Percentiles rank a stretch among this genome's conserved stretches.
phyloP scores from a whole-genome alignment of 1,140 invertebrate genomes.

The Physella acuta region DNA sequence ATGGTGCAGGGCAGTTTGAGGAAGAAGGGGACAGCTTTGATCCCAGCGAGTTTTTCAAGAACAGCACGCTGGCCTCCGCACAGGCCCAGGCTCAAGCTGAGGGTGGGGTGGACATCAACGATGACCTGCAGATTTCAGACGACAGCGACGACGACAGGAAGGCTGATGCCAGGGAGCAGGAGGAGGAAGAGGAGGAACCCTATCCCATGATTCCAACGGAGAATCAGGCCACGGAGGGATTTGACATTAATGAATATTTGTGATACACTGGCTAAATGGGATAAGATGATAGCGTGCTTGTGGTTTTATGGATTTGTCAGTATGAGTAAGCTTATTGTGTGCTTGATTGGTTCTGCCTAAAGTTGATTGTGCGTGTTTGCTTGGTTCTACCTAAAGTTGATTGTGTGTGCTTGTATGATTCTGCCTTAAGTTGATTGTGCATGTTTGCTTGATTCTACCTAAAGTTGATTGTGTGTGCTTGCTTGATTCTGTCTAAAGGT shows the following conservation, averaged over 20 bases:
- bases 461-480: too few relatives aligned
- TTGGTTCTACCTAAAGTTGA: too few relatives aligned
- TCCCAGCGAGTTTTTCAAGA: constrained; percentile 56
- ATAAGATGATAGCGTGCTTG: too few relatives aligned
- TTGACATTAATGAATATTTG: constrained; percentile 56
- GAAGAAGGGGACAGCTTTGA: constrained; percentile 55
- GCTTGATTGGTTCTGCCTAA: too few relatives aligned
- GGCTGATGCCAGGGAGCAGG: constrained; percentile 38
- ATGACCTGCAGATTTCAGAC: constrained; percentile 76
- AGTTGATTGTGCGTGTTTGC: too few relatives aligned
- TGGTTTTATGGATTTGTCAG: too few relatives aligned
- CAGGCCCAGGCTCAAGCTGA: constrained; percentile 34
- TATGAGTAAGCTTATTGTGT: too few relatives aligned
- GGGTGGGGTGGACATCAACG: constrained; percentile 38
- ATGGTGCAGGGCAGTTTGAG: constrained; percentile 29
- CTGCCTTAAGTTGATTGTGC: too few relatives aligned
- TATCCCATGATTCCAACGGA: constrained; percentile 29
- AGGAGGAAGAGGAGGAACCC: constrained; percentile 40
- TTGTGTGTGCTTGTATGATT: too few relatives aligned
- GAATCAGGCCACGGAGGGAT: constrained; percentile 44
- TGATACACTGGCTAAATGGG: too few relatives aligned
- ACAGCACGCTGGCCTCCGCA: constrained; percentile 43
- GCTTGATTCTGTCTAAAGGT: too few relatives aligned
- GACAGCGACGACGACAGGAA: constrained; percentile 65
- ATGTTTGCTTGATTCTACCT: too few relatives aligned